Evolutionary conservation across 2,113 vertebrate species (phyloP).

Genomic region (Paraplagusia blochii): DNA sequence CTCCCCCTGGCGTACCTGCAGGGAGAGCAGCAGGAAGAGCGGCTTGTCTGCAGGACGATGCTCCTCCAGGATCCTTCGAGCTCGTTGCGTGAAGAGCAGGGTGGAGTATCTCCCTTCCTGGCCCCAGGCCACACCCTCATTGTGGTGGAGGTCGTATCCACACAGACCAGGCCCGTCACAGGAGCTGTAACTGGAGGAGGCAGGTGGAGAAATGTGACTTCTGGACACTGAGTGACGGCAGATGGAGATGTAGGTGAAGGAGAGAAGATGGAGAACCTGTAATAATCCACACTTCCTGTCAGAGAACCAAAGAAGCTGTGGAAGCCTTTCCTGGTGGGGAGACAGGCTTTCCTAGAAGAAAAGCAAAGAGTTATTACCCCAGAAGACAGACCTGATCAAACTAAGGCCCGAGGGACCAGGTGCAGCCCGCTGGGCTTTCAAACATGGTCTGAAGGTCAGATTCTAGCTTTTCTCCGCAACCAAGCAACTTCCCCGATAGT

Average conservation of each 20-base stretch:
- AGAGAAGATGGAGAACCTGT: constrained; percentile 62
- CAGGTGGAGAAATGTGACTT: background rate
- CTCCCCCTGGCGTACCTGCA: constrained; percentile 75
- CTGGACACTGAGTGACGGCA: constrained; percentile 1
- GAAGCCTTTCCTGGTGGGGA: constrained; percentile 90
- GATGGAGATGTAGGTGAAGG: no score
- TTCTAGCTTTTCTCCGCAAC: no score
- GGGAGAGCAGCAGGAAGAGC: constrained; percentile 91
- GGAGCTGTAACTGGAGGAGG: constrained; percentile 78
- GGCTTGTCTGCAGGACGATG: constrained; percentile 81
- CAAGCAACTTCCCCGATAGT: no score
- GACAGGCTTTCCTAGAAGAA: constrained; percentile 83
- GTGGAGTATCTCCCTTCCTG: constrained; percentile 91
- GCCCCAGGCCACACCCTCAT: constrained; percentile 87
- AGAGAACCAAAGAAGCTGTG: constrained; percentile 91
- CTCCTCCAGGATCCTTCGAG: constrained; percentile 85
- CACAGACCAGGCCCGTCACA: constrained; percentile 88
- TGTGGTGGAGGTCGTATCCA: constrained; percentile 89
- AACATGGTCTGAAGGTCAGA: no score
- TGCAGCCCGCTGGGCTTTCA: no score
- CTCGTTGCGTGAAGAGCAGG: constrained; percentile 85
- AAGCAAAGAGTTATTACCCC: no score
- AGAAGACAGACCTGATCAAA: no score
- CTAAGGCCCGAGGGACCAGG: no score
- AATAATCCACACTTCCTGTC: constrained; percentile 93